A percentile compares a stretch with the other conserved stretches of the same genome.
These are phyloP conservation scores for Morpho deidamia DNA, from an alignment of 2,888 invertebrate species.

Conservation along the genomic window DNA sequence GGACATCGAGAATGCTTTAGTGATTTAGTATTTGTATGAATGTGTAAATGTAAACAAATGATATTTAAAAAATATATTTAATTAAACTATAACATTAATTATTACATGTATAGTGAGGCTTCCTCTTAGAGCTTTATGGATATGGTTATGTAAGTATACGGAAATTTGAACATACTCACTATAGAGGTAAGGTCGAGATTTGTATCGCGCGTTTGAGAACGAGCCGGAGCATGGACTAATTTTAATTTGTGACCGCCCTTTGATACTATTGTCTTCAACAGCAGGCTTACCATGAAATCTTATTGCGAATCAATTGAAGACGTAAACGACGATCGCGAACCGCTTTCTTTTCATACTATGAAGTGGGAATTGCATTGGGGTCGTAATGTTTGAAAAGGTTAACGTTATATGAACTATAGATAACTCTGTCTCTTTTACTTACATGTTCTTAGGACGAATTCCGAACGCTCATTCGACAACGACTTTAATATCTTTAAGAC, in stretches of 20 bases:
- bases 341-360: no score
- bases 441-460: no score
- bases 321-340: no score
- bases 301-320: no score
- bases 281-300: no score
- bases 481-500: no score
- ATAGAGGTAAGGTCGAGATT: conserved; percentile 52
- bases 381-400: no score
- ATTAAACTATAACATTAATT: conserved; percentile 47
- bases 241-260: neutral
- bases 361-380: no score
- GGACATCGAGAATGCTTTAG: conserved; percentile 68
- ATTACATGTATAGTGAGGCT: conserved; percentile 70
- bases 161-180: conserved; percentile 72
- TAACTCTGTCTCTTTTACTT: no score
- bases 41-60: conserved; percentile 65
- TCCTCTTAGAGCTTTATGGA: conserved; percentile 74
- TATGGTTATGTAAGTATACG: conserved; percentile 71
- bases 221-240: neutral
- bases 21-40: conserved; percentile 63
- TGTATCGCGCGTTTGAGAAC: conserved; percentile 37
- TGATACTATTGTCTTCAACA: no score
- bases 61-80: conserved; percentile 60
- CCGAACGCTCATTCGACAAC: no score
- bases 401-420: no score